Base-by-base conservation (phyloP, 2,113 vertebrate species). In the Leucopsar rothschildi region DNA sequence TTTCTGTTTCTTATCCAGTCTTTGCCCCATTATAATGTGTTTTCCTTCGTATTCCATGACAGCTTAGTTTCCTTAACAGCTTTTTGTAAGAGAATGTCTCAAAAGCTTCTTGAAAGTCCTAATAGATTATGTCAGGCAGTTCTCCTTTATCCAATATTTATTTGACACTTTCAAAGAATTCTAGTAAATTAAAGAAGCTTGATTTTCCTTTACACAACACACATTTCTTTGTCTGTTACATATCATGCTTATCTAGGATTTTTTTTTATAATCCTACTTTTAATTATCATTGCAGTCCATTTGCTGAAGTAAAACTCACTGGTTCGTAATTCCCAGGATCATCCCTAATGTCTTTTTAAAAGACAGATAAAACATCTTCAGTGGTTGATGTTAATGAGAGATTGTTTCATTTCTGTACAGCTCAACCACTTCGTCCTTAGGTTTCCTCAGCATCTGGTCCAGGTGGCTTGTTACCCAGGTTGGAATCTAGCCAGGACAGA, bases 61-160 rank as follows among this genome's bases (percentile, higher is more conserved):
- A 15, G 64, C 68, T 96, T 93, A 66, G 50, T 70, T 88, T 88
- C 28, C 79, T 94, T 83, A 90, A 81, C 71, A 95, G 90, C n/a
- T 70, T 88, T 94, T 83, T 81, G 47, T 59, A n/a, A 86, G 39
- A 83, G 42, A 95, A 93, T 96, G 90, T 94, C 79, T 90, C 92
- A 92, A 93, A 96, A 93, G 85, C 44, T 95, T 86, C 79, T 88
- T 92, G 79, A 83, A 97, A 92, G 56, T 94, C 72, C 85, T 94
- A 55, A 68, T 55, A 96, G 87, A 88, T 92, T 94, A 90, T 93
- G 68, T 91, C 84, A 94, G 45, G 45, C 44, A 23, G n/a, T 83
- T 86, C 56, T 80, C 37, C 79, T 95, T 94, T 96, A 93, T 80
- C 64, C 56, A 86, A n/a, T 94, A 90, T 93, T 95, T 91, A 92